Percentiles rank a stretch among this genome's conserved stretches.
phyloP scores from a whole-genome alignment of 2,113 vertebrate species.

The Nothobranchius kuhntae region DNA sequence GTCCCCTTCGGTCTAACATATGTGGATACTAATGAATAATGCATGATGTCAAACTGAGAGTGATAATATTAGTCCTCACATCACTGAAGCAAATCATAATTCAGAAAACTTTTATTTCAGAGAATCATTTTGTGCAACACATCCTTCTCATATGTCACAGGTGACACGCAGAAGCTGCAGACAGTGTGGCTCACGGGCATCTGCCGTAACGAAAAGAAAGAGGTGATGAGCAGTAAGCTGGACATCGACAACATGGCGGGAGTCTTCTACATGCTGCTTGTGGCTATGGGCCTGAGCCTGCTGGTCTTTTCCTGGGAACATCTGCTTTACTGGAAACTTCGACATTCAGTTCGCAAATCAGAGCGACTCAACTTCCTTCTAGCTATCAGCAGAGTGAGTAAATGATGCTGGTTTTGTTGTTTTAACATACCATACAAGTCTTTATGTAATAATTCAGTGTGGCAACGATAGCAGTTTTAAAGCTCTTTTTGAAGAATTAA shows the following conservation, averaged over 20 bases:
- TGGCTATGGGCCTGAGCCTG: constrained; percentile 97
- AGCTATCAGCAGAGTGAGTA: constrained; percentile 89
- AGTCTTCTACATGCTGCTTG: constrained; percentile 98
- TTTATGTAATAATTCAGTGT: neutral
- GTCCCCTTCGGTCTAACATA: constrained; percentile 21
- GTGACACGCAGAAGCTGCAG: constrained; percentile 96
- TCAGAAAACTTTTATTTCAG: constrained; percentile 1
- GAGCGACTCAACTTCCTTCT: constrained; percentile 90
- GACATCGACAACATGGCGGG: constrained; percentile 99
- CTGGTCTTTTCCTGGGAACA: constrained; percentile 98
- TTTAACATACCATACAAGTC: neutral
- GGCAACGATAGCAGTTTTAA: neutral
- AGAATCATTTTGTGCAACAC: constrained; percentile 7
- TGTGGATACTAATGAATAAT: neutral
- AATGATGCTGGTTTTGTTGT: neutral
- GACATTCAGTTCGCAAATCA: constrained; percentile 86
- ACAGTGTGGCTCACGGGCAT: constrained; percentile 97
- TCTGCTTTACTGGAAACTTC: constrained; percentile 94
- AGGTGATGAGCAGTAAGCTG: constrained; percentile 98
- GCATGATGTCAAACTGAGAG: no score
- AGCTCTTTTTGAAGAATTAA: neutral
- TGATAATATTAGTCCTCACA: no score
- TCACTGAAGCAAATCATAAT: no score
- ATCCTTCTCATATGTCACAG: constrained; percentile 64
- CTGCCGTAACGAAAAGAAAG: constrained; percentile 98